Conservation (phyloP, 35 echinoderm and acorn worm genomes). For the Diadema setosum region DNA sequence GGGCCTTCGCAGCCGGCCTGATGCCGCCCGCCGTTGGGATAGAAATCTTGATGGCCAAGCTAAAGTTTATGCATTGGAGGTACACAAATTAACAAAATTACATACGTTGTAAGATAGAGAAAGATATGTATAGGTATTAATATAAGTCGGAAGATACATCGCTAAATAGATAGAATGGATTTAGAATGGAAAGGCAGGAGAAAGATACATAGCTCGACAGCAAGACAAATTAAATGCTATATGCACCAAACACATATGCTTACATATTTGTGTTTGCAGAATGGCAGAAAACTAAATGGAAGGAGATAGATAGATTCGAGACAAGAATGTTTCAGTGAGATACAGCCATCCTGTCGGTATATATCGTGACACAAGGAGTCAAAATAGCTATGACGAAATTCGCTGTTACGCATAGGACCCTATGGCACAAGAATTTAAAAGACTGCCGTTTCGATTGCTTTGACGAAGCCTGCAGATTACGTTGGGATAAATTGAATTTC, state of each 20-base stretch:
- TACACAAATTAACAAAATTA: not conserved
- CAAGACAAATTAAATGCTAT: not conserved
- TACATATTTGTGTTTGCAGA: no score
- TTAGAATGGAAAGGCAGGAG: not conserved
- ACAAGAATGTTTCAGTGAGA: no score
- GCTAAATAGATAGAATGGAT: not conserved
- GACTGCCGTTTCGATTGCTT: no score
- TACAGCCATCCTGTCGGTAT: no score
- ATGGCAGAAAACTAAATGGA: no score
- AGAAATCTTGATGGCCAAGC: conserved; percentile 62
- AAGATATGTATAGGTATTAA: not conserved
- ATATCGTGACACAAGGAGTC: no score
- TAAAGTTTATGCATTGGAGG: not conserved
- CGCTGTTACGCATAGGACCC: no score
- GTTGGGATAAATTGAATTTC: no score
- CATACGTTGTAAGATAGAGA: not conserved
- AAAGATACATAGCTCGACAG: not conserved
- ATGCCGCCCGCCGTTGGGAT: conserved; percentile 38
- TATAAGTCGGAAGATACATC: not conserved
- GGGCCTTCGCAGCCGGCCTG: conserved; percentile 37
- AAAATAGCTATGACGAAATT: no score
- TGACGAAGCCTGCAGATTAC: no score
- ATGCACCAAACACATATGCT: not conserved
- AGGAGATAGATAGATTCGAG: no score
- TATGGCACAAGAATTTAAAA: no score